Conservation (phyloP, 2,113 vertebrate genomes). For the Pollachius pollachius region DNA sequence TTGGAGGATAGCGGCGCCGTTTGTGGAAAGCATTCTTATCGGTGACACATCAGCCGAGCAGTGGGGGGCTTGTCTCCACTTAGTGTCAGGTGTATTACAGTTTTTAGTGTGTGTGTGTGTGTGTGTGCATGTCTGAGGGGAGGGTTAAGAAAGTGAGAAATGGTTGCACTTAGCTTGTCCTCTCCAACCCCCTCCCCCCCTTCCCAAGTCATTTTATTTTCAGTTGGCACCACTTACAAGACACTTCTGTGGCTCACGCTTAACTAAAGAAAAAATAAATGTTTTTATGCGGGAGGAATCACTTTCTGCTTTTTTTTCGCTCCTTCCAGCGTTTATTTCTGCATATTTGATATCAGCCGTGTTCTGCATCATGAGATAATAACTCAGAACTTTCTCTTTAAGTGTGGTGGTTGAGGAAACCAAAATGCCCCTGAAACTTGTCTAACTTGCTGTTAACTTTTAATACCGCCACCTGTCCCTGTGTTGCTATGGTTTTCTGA, state of each 20-base stretch:
- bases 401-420: too few species aligned
- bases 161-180: constrained; percentile 47
- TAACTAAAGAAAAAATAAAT: not conserved
- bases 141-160: constrained; percentile 27
- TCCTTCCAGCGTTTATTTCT: too few species aligned
- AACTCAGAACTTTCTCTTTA: too few species aligned
- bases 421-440: too few species aligned
- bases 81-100: constrained; percentile 46
- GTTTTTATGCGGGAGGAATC: constrained; percentile 17
- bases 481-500: too few species aligned
- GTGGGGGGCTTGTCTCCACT: constrained; percentile 31
- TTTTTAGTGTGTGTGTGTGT: not conserved
- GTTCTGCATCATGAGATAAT: too few species aligned
- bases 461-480: too few species aligned
- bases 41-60: constrained; percentile 39
- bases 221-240: constrained; percentile 35
- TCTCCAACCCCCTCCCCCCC: not conserved
- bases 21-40: constrained; percentile 38
- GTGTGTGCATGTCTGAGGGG: not conserved
- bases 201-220: constrained; percentile 39
- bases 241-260: constrained; percentile 21
- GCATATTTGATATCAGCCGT: too few species aligned
- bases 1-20: constrained; percentile 22
- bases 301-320: not conserved
- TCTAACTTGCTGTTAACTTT: too few species aligned